Base-by-base conservation (phyloP, 2,113 vertebrate genomes). In the Sturnus vulgaris region DNA sequence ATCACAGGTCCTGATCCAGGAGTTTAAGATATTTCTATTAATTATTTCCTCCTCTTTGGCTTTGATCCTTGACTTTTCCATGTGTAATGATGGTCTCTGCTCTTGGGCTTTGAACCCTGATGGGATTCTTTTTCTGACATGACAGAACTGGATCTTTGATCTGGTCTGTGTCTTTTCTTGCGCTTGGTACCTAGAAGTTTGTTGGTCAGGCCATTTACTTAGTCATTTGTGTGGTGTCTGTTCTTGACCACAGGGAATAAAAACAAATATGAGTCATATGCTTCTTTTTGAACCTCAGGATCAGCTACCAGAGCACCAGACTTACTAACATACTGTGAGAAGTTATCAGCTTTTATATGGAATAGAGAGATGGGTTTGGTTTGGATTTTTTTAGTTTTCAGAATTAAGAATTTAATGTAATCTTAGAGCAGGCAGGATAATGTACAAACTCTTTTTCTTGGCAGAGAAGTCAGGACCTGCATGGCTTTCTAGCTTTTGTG, bases 31-130 rank as follows among this genome's bases (percentile, higher is more conserved):
- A 27, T 13, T 59, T 27, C 1, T 60, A 0, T 40, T n/a, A 44
- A 37, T 16, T n/a, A 9, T 24, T 22, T 2, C 22, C 20, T 2
- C 11, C 8, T n/a, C 19, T 4, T 8, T 9, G 9, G 1, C 31
- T 89, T 80, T n/a, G 17, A 18, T 55, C 3, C 8, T 72, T 12
- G 13, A 17, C 12, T 82, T 35, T 12, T 33, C 28, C 10, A 5
- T 49, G 8, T 11, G 15, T 52, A 25, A 7, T 49, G 23, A 7
- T 57, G 39, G 22, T 16, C 17, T 86, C 11, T 50, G 7, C n/a
- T 46, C 15, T 65, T 37, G 55, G 64, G 44, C 21, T 55, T 64
- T 4, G 57, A 71, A 47, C 4, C 17, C 61, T 40, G 31, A 7
- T 9, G 12, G 27, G 24, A 11, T 56, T 86, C 20, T 60, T 44